Base-by-base conservation (phyloP, 2,888 invertebrate genomes). In the Phoenoteleia sp. region DNA sequence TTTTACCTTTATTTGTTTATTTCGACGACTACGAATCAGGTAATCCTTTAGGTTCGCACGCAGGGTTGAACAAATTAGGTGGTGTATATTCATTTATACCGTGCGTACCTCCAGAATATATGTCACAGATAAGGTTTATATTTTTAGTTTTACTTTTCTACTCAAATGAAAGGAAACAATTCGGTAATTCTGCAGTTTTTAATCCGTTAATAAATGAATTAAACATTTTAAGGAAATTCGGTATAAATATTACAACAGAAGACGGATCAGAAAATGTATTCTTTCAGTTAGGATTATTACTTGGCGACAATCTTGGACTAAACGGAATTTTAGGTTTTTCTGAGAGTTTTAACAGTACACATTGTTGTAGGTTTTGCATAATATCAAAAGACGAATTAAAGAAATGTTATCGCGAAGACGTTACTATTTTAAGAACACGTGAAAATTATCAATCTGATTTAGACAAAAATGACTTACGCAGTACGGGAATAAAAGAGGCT, bases 221-320 rank as follows among this genome's bases (percentile, higher is more conserved):
- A 29, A 81, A 25, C 4, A 11, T 19, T 42, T 81, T 62, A 27
- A 29, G 6, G 39, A 15, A 29, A n/a, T 56, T 45, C 11, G 81
- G 72, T 2, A 9, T 83, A 23, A 19, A 33, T 45, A 11, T 72
- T 17, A 29, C 11, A 47, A 25, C 47, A 11, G 17, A 52, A 15
- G n/a, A 11, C 3, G 42, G 27, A 9, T 19, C 23, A n/a, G 56
- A 56, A 66, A 54, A 4, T 29, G n/a, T 84, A 3, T 81, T 49
- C 27, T 87, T 85, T 69, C 23, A 72, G 36, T 60, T 84, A 15
- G 58, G 23, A 21, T 23, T 81, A 11, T 58, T 87, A 13, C 5
- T 60, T 7, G 85, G 85, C 0, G 86, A 87, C 33, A 87, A 87
- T 60, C 23, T 81, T 2, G 85, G 83, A 0, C 19, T 83, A 0